These are phyloP conservation scores for Dascyllus trimaculatus DNA, from an alignment of 2,113 vertebrate species.

Conservation along the genomic window DNA sequence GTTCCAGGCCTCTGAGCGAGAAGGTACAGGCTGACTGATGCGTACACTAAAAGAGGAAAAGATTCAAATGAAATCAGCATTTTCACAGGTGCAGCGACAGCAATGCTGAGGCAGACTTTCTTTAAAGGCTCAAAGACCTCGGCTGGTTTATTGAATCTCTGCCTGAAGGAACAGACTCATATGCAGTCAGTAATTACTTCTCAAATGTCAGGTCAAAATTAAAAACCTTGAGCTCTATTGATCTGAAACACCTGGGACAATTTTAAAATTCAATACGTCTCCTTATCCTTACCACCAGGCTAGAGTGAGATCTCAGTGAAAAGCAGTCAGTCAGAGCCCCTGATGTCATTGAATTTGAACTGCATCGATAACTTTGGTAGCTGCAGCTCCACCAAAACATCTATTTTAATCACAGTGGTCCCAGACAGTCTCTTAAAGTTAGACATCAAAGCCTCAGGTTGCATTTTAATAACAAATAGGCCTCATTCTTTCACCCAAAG, in stretches of 20 bases:
- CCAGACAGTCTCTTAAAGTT: too few relatives aligned
- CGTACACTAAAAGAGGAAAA: conserved; percentile 87
- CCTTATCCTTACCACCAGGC: not conserved
- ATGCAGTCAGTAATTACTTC: not conserved
- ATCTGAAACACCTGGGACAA: not conserved
- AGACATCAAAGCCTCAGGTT: too few relatives aligned
- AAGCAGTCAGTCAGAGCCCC: too few relatives aligned
- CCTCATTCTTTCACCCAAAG: too few relatives aligned
- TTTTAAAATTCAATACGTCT: not conserved
- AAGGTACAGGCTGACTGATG: conserved; percentile 94
- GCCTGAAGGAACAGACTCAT: not conserved
- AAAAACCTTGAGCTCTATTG: not conserved
- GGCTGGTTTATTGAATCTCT: not conserved
- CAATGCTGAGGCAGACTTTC: not conserved
- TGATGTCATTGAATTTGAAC: too few relatives aligned
- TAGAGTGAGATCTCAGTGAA: not conserved
- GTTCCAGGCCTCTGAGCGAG: conserved; percentile 93
- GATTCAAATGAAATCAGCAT: not conserved
- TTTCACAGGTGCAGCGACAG: conserved; percentile 6
- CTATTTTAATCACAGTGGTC: too few relatives aligned
- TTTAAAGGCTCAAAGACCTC: too few relatives aligned
- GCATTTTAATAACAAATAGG: too few relatives aligned
- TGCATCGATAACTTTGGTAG: too few relatives aligned
- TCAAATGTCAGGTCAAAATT: not conserved
- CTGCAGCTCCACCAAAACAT: too few relatives aligned